Conservation (phyloP, 2,797 vertebrate genomes). For the Tenualosa ilisha region DNA sequence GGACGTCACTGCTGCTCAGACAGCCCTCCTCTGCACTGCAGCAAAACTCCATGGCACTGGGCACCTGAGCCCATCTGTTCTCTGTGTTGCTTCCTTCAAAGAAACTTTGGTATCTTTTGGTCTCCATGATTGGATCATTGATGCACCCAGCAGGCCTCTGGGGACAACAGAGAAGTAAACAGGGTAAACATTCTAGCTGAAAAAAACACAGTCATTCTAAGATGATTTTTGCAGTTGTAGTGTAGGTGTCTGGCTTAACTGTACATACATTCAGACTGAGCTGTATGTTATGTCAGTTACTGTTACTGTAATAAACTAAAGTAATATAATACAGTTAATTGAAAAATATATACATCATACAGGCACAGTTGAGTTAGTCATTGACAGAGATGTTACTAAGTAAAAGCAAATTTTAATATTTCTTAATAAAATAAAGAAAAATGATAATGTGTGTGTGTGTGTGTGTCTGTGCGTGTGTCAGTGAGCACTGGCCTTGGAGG, state of each 20-base stretch:
- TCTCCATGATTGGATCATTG: conserved; percentile 91
- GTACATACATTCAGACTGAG: neutral
- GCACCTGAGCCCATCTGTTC: conserved; percentile 89
- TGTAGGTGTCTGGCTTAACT: neutral
- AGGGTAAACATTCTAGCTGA: conserved; percentile 36
- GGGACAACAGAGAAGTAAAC: conserved; percentile 33
- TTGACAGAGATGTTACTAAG: neutral
- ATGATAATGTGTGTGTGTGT: conserved; percentile 11
- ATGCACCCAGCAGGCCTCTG: conserved; percentile 65
- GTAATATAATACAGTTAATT: neutral
- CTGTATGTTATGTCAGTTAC: neutral
- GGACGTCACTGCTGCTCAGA: conserved; percentile 79
- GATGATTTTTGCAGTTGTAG: neutral
- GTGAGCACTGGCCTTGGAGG: neutral
- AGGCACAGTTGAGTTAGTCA: neutral
- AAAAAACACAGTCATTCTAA: neutral
- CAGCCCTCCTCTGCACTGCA: conserved; percentile 78
- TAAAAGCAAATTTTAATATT: neutral
- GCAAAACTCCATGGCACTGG: conserved; percentile 80
- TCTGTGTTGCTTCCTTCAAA: conserved; percentile 90
- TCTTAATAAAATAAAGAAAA: neutral
- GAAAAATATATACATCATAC: neutral
- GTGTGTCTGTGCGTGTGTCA: neutral
- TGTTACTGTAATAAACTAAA: neutral
- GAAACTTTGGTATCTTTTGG: conserved; percentile 96